Base-by-base conservation (phyloP, 64 coral and sea anemone species). In the Montipora capricornis region DNA sequence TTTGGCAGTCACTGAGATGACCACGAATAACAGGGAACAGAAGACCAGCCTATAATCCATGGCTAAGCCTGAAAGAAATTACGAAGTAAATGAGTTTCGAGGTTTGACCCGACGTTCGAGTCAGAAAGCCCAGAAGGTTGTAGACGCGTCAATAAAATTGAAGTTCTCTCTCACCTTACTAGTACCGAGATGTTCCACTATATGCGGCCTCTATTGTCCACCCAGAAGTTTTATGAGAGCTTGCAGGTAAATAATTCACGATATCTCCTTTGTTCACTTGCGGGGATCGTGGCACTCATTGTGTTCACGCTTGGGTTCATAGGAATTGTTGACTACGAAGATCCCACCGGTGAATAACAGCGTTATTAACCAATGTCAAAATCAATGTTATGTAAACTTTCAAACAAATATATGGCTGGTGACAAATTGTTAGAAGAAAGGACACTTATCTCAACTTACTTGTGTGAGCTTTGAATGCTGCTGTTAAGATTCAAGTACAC, bases 41-140 rank as follows among this genome's bases (percentile, higher is more conserved):
- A 98, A 71, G 52, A 98, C 20, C 84, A 98, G 89, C 84, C 86
- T 98, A 80, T 76, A 92, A 77, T 98, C 93, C 96, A 98, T 98
- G 96, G 89, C 84, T 98, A 48, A 95, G 47, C 88, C 91, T 90
- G 17, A 71, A 91, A 91, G 76, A 13, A 96, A 45, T 75, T 46
- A 7, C 26, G 4, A 60, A 5, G 13, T 47, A 49, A 50, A 86
- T 73, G 20, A 69, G 61, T 71, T 86, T 20, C 48, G 82, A 37
- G 37, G 37, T 37, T 37, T 37, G 37, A 37, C 37, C 37, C 2
- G 37, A 37, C 37, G 37, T 37, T 2, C 37, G 37, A 37, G 37
- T 37, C 37, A 37, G 37, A 37, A 37, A 37, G 37, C 37, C 37
- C 1, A 37, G 37, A 37, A 37, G 37, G 37, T 37, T 37, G 37